Evolutionary conservation across 2,113 vertebrate species (phyloP).

Genomic region (Pterophyllum scalare): DNA sequence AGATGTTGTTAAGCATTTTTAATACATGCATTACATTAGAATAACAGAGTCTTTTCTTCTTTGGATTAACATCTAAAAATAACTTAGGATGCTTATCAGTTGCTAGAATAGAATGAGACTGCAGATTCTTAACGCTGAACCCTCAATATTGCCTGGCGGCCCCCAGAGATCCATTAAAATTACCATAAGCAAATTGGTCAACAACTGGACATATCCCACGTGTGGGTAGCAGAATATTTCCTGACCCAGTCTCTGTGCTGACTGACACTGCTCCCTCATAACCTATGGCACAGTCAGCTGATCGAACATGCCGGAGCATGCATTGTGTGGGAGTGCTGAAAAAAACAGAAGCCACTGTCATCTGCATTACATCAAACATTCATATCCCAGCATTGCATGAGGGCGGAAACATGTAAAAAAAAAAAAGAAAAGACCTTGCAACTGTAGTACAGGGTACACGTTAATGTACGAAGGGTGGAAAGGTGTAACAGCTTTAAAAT

Average conservation of each 20-base stretch:
- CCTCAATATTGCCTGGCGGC: conserved; percentile 60
- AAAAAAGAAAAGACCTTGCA: conserved; percentile 23
- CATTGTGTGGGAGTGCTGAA: conserved; percentile 19
- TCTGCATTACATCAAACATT: conserved; percentile 73
- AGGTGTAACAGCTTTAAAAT: conserved; percentile 74
- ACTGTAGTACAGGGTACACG: conserved; percentile 29
- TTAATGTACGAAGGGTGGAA: conserved; percentile 47
- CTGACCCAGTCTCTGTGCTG: conserved; percentile 35
- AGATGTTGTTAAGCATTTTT: conserved; percentile 24
- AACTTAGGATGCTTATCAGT: conserved; percentile 64
- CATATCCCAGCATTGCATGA: conserved; percentile 56
- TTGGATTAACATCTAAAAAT: conserved; percentile 66
- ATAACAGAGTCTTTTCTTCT: conserved; percentile 9
- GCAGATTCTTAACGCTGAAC: conserved; percentile 72
- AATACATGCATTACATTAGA: conserved; percentile 26
- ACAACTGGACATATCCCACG: conserved; percentile 64
- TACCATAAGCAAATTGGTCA: conserved; percentile 76
- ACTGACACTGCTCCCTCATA: conserved; percentile 49
- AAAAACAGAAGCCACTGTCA: neutral
- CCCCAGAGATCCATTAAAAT: conserved; percentile 68
- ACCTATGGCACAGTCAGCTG: conserved; percentile 66
- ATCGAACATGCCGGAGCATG: conserved; percentile 60
- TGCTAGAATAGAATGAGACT: conserved; percentile 66
- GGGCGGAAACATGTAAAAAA: conserved; percentile 65
- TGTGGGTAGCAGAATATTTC: conserved; percentile 42